phyloP scores from a whole-genome alignment of 2,888 invertebrate genomes.

The Cosmopolites sordidus region DNA sequence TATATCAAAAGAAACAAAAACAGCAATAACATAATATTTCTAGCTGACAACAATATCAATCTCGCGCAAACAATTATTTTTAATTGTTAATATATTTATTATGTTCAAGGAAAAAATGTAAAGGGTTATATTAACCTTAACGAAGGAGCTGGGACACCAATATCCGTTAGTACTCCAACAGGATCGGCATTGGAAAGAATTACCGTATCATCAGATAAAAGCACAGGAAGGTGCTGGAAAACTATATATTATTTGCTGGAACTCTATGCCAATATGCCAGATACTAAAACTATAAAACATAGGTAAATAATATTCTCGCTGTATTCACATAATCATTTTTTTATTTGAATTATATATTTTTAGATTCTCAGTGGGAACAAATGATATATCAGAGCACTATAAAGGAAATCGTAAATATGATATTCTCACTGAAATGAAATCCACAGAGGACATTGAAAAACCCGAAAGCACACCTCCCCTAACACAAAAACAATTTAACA shows the following conservation, averaged over 20 bases:
- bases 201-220: constrained; percentile 52
- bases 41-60: too few relatives aligned
- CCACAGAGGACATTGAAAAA: constrained; percentile 56
- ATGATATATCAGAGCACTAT: constrained; percentile 65
- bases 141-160: constrained; percentile 69
- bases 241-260: constrained; percentile 90
- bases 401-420: constrained; percentile 59
- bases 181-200: constrained; percentile 55
- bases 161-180: constrained; percentile 60
- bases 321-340: too few relatives aligned
- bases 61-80: too few relatives aligned
- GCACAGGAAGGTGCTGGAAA: constrained; percentile 77
- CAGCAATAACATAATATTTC: too few relatives aligned
- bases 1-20: too few relatives aligned
- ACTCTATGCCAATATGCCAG: constrained; percentile 90
- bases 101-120: constrained; percentile 26
- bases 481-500: not conserved
- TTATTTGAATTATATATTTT: constrained; percentile 4
- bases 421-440: constrained; percentile 54
- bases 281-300: constrained; percentile 86
- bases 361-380: constrained; percentile 62
- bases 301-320: constrained; percentile 48
- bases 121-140: constrained; percentile 74
- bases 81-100: too few relatives aligned
- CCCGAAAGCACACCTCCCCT: constrained; percentile 47